Evolutionary conservation across 2,113 vertebrate genomes (phyloP), one percentile per base, ranked within the genome.

Genomic region (Cynoglossus semilaevis): DNA sequence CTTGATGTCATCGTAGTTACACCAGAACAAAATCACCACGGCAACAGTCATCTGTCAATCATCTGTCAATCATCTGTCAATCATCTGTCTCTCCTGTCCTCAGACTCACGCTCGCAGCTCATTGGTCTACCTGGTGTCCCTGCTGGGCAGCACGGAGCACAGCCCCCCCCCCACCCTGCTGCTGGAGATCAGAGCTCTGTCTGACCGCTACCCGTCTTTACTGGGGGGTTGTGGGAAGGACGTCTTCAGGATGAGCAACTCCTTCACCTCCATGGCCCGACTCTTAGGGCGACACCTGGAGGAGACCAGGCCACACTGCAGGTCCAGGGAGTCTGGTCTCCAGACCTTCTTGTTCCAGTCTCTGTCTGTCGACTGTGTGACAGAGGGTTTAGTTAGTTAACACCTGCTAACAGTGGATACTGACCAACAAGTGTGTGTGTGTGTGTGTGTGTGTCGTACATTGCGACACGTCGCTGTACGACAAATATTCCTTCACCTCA

Each of bases 231-330:
- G 92, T 29, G 91, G 92, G 62, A 94, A 94, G 79, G 95, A 98
- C 49, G 90, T 96, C 70, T 98, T 96, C 78, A 91, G 94, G 63
- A 95, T 94, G 91, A 98, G 95, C 84, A 97, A 96, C 91, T 96
- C 94, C n/a, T 96, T 97, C 86, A 89, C 81, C 0, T 88, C 94
- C 54, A 93, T 96, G 13, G 94, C 94, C 73, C 87, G 84, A 29
- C 90, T 95, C 50, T 90, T 99, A 0, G 80, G 76, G 22, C 85
- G 51, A n/a, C 91, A 90, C 12, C 91, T 98, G 12, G 92, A 92
- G 65, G 58, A 72, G 0, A 58, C 74, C 67, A 22, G 40, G 1
- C 1, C 67, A 0, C 44, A 63, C 36, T 81, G 63, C 91, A 95
- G 93, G 96, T 97, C 77, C 76, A 59, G 29, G 49, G 15, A 3